A percentile compares a stretch with the other conserved stretches of the same genome.
Conservation (phyloP, 2,113 vertebrate genomes). For the Hoplias malabaricus region DNA sequence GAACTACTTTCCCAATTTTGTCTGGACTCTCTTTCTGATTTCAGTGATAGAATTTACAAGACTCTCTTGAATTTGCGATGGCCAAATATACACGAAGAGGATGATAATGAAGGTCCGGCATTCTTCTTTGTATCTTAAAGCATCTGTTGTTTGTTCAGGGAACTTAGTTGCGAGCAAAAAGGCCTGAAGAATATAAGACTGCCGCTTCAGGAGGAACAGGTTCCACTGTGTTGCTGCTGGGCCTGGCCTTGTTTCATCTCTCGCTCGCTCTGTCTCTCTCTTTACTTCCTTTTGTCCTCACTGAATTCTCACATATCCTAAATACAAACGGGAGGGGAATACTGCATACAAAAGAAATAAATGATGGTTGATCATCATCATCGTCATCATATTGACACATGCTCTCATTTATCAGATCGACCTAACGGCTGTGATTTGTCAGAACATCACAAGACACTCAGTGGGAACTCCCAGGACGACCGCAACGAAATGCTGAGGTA, state of each 20-base stretch:
- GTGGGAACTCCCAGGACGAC: not conserved
- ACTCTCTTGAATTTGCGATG: no score
- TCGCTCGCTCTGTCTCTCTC: not conserved
- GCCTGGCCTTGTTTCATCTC: slow-evolving; percentile 31
- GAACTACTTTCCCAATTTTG: no score
- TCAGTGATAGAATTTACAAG: no score
- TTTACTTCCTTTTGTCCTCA: not conserved
- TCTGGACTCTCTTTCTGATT: no score
- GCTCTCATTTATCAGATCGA: not conserved
- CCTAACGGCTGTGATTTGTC: not conserved
- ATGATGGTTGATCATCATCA: slow-evolving; percentile 23
- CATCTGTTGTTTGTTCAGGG: slow-evolving; percentile 1
- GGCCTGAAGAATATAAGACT: slow-evolving; percentile 7
- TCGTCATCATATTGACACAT: not conserved
- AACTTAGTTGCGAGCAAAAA: slow-evolving; percentile 1
- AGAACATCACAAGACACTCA: not conserved
- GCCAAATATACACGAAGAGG: no score
- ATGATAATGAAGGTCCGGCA: no score
- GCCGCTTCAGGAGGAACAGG: slow-evolving; percentile 54
- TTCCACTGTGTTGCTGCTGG: slow-evolving; percentile 41
- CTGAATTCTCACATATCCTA: slow-evolving; percentile 1
- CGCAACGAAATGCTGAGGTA: not conserved
- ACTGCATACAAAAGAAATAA: not conserved
- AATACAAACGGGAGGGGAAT: not conserved
- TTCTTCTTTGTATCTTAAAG: not conserved